phyloP scores from a whole-genome alignment of 2,113 vertebrate species.

The Salvelinus alpinus region DNA sequence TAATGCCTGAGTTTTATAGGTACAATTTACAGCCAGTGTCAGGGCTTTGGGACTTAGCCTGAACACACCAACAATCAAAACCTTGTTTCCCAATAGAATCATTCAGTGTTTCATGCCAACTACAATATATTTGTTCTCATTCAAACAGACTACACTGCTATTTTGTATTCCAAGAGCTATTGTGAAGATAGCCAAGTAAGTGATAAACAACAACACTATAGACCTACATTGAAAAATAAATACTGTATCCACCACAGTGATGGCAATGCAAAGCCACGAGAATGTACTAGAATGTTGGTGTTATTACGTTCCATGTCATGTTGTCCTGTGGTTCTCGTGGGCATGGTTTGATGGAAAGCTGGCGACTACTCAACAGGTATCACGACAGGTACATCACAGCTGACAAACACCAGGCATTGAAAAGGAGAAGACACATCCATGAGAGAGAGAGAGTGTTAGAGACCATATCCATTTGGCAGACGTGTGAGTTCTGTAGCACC shows the following conservation, averaged over 20 bases:
- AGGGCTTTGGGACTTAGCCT: constrained; percentile 60
- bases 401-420: constrained; percentile 8
- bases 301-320: constrained; percentile 26
- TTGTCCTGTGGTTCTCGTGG: constrained; percentile 31
- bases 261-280: background rate
- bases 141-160: constrained; percentile 22
- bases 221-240: too few relatives aligned
- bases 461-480: background rate
- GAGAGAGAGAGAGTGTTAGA: background rate
- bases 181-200: constrained; percentile 34
- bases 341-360: constrained; percentile 28
- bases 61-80: constrained; percentile 60
- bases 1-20: constrained; percentile 56
- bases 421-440: constrained; percentile 29
- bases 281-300: background rate
- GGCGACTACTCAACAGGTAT: constrained; percentile 15
- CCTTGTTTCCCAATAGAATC: constrained; percentile 60
- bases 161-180: constrained; percentile 40
- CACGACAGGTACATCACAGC: background rate
- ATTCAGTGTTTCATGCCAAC: constrained; percentile 44
- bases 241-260: background rate
- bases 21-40: constrained; percentile 69
- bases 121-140: constrained; percentile 16
- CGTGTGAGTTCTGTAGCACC: constrained; percentile 24
- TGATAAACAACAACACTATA: background rate